These are phyloP conservation scores for Buceros bicornis DNA, from an alignment of 2,797 vertebrate species.

Conservation along the genomic window DNA sequence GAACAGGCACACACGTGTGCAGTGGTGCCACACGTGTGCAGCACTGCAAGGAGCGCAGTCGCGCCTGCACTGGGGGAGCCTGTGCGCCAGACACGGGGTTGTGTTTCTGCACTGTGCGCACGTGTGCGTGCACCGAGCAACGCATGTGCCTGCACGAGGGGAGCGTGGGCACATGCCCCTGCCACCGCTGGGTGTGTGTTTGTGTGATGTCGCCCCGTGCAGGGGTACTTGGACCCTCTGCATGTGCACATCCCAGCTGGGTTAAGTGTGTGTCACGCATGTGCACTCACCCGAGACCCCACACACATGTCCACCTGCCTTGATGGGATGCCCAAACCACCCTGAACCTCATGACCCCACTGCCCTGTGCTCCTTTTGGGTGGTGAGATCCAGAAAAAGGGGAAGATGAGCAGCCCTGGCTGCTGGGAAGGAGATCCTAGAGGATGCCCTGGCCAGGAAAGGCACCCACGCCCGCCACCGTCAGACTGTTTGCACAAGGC, in stretches of 20 bases:
- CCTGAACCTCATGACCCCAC: accelerated
- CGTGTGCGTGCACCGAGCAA: accelerated
- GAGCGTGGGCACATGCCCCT: neutral
- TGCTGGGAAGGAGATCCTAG: neutral
- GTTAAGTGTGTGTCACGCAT: accelerated
- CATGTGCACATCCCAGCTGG: accelerated
- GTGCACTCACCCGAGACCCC: accelerated
- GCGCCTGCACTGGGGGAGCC: accelerated
- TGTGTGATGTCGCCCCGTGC: neutral
- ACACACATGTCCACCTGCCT: accelerated
- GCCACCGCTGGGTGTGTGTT: accelerated
- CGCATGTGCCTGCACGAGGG: accelerated
- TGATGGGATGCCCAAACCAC: accelerated
- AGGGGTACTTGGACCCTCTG: neutral
- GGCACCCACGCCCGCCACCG: accelerated
- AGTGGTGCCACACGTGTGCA: accelerated
- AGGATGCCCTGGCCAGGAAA: neutral
- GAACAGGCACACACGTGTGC: neutral
- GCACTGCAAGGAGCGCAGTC: accelerated
- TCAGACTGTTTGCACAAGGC: conserved; percentile 11
- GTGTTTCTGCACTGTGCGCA: neutral
- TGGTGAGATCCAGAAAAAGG: neutral
- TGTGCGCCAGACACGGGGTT: neutral
- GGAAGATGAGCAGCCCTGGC: accelerated
- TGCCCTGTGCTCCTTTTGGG: accelerated